Conservation (phyloP, 1,140 invertebrate genomes). For the Lordiphosa mommai region DNA sequence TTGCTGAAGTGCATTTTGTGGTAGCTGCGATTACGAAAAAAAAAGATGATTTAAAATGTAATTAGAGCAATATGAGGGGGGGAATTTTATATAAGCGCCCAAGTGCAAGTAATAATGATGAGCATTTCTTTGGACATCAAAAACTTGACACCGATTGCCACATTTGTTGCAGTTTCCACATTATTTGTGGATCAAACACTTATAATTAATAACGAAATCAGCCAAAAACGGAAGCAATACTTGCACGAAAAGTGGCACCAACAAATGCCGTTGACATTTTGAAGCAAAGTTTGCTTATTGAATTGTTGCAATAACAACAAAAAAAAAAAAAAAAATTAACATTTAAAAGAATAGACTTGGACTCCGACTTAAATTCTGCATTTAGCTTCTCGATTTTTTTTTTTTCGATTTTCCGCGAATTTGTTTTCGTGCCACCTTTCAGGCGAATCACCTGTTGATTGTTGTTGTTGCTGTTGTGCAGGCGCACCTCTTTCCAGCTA, state of each 20-base stretch:
- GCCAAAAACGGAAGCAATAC: conserved; percentile 28
- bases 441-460: conserved; percentile 62
- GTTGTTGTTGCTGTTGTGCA: conserved; percentile 20
- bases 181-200: neutral
- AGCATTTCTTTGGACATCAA: conserved; percentile 45
- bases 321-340: conserved; percentile 45
- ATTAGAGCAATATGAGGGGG: conserved; percentile 59
- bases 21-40: conserved; percentile 69
- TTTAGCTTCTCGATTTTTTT: conserved; percentile 57
- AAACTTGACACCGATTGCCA: conserved; percentile 64
- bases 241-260: conserved; percentile 1
- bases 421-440: conserved; percentile 70
- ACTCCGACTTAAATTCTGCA: conserved; percentile 49
- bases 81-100: conserved; percentile 28
- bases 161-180: conserved; percentile 5
- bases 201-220: conserved; percentile 7
- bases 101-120: conserved; percentile 40
- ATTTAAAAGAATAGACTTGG: conserved; percentile 69
- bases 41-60: conserved; percentile 61
- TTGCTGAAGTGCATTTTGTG: conserved; percentile 48
- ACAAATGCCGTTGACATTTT: conserved; percentile 55
- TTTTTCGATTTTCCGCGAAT: conserved; percentile 49
- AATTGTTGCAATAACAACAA: conserved; percentile 45
- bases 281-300: conserved; percentile 52
- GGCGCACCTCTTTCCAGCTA: conserved; percentile 57